Conservation (phyloP, 2,797 vertebrate species). For the Hoplostethus atlanticus region DNA sequence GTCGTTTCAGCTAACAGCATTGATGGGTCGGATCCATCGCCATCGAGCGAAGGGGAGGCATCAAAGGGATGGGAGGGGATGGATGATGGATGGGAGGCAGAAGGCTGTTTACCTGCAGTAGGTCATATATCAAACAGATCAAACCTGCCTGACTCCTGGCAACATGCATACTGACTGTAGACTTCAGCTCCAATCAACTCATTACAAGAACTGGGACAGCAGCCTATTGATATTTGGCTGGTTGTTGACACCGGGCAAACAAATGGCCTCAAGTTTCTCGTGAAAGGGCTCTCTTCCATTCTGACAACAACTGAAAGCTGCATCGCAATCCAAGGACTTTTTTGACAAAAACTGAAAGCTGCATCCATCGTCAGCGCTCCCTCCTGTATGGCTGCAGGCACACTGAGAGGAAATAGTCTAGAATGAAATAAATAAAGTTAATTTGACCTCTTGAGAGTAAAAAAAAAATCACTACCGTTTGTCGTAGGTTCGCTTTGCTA, state of each 20-base stretch:
- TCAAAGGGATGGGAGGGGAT: constrained; percentile 9
- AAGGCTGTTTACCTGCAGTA: constrained; percentile 36
- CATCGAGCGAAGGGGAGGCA: constrained; percentile 15
- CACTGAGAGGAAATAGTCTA: neutral
- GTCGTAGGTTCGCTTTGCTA: neutral
- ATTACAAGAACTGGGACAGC: constrained; percentile 6
- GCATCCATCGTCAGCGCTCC: too few relatives aligned
- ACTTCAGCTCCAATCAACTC: constrained; percentile 2
- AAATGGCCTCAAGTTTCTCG: neutral
- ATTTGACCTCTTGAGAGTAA: neutral
- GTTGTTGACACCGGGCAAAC: neutral
- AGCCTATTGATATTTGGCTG: neutral
- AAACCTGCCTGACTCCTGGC: neutral
- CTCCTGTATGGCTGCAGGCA: too few relatives aligned
- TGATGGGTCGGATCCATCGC: constrained; percentile 30
- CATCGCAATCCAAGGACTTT: too few relatives aligned
- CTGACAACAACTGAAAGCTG: neutral
- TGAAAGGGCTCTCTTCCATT: neutral
- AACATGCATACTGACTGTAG: neutral
- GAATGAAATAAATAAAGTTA: too few relatives aligned
- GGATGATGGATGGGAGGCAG: constrained; percentile 20
- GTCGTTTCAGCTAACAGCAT: constrained; percentile 63
- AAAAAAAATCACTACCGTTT: neutral
- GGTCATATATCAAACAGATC: constrained; percentile 28
- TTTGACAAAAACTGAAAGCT: too few relatives aligned